Percentiles rank a stretch among this genome's conserved stretches.
phyloP scores from a whole-genome alignment of 2,797 vertebrate genomes.

The Rhabdomys pumilio region DNA sequence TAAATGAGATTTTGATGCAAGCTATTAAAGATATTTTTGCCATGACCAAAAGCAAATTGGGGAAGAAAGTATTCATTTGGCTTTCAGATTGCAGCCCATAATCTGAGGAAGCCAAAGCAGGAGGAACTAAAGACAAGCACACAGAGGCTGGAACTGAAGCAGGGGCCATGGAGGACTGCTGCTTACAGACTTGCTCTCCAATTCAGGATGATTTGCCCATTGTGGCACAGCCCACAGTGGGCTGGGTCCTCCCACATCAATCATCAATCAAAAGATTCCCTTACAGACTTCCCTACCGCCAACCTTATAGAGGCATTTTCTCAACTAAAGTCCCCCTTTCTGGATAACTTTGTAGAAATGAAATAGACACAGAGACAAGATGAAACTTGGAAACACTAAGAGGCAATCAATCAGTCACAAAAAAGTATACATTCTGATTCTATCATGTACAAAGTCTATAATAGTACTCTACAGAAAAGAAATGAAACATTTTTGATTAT shows the following conservation, averaged over 20 bases:
- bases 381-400: not conserved
- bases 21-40: not conserved
- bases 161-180: not conserved
- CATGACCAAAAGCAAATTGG: not conserved
- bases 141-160: not conserved
- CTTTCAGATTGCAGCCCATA: not conserved
- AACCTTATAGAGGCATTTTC: not conserved
- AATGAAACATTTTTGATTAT: not conserved
- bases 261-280: not conserved
- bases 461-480: not conserved
- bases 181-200: not conserved
- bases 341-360: not conserved
- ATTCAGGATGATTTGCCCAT: not conserved
- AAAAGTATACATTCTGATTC: not conserved
- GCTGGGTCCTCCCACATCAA: not conserved
- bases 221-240: rapidly evolving
- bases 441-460: not conserved
- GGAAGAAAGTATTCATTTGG: not conserved
- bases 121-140: not conserved
- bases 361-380: not conserved
- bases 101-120: not conserved
- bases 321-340: not conserved
- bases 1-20: not conserved
- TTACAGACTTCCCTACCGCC: not conserved
- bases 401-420: not conserved